A percentile compares a stretch with the other conserved stretches of the same genome.
These are phyloP conservation scores for Todiramphus chloris DNA, from an alignment of 2,113 vertebrate species.

Conservation along the genomic window DNA sequence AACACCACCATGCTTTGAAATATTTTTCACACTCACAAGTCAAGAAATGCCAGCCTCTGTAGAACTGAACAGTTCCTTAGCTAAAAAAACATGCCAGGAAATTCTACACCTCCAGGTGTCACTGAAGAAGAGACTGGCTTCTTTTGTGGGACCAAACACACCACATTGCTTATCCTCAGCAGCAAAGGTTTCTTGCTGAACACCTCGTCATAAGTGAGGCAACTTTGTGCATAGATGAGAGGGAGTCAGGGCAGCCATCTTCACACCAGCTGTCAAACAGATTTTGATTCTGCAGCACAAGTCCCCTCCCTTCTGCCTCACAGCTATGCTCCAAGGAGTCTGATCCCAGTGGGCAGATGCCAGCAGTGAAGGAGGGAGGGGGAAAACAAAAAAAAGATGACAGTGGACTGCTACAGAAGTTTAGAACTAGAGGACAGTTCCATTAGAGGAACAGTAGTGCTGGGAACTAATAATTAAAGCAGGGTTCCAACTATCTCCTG, in stretches of 20 bases:
- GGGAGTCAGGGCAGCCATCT: neutral
- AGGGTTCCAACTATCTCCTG: neutral
- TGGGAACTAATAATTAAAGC: neutral
- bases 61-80: neutral
- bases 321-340: neutral
- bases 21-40: neutral
- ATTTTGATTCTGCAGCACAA: neutral
- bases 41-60: neutral
- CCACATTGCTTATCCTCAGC: neutral
- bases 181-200: neutral
- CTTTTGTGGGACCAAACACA: neutral
- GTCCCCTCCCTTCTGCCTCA: neutral
- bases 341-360: neutral
- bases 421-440: neutral
- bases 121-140: neutral
- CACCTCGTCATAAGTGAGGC: neutral
- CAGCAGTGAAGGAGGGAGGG: neutral
- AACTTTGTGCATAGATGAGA: neutral
- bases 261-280: conserved; percentile 7
- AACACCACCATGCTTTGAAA: neutral
- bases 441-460: neutral
- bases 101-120: neutral
- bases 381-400: neutral
- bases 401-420: neutral
- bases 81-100: neutral